Evolutionary conservation across 2,888 invertebrate species (phyloP), one percentile per base, ranked within the genome.

Genomic region (Pelosia muscerda): DNA sequence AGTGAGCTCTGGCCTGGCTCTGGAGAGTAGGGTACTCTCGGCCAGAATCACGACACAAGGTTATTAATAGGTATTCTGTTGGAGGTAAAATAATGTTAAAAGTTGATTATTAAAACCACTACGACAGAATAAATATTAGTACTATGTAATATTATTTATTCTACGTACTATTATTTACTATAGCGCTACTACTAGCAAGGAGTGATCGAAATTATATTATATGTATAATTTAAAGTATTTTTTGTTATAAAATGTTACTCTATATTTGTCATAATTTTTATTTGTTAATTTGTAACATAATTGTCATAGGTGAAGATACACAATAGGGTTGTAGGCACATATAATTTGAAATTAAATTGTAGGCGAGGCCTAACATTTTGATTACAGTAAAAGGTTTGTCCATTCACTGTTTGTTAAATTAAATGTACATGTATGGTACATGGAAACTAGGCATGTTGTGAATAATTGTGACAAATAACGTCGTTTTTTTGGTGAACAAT

Each of bases 401-500:
- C 26, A 23, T 61, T 49, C 26, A 49, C 31, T 65, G 31, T 65
- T 59, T 34, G 65, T 65, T 59, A 19, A 65, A 65, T 65, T 54
- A 65, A 65, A 56, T 49, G 53, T 25, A 9, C n/a, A n/a, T n/a
- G n/a, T n/a, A n/a, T n/a, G 28, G 19, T 59, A 25, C 56, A 13
- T 26, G 38, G 15, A 49, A 28, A 57, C 65, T 59, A 59, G 34
- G 31, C 11, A 23, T 53, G 23, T 31, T 34, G 58, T 10, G 53
- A 25, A 31, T 53, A 59, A 65, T 65, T 58, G 58, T 54, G 28
- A 59, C 34, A 34, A 59, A 65, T 59, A 59, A 31, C 67, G 63
- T 59, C 55, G 26, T 22, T 57, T 42, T 66, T 56, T 53, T 53
- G n/a, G 1, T 49, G 13, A 22, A 53, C 25, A 10, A 13, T 8